Evolutionary conservation across 2,113 vertebrate species (phyloP).

Genomic region (Ochotona curzoniae): DNA sequence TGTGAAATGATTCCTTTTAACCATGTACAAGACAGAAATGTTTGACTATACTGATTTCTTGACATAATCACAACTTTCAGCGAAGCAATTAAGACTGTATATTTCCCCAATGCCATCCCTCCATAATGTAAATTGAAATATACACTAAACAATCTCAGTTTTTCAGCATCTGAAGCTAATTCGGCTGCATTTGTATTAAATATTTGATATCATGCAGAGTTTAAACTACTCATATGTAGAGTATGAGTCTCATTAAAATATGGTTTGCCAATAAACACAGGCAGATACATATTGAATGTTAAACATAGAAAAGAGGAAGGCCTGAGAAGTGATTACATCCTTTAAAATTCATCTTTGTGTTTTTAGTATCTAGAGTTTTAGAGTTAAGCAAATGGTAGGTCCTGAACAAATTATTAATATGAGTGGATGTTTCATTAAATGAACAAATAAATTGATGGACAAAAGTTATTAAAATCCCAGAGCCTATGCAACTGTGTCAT

Average conservation of each 20-base stretch:
- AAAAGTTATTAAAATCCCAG: too few species aligned
- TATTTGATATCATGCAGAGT: slow-evolving; percentile 55
- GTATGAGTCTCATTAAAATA: slow-evolving; percentile 53
- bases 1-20: slow-evolving; percentile 83
- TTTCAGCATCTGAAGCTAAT: slow-evolving; percentile 74
- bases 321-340: not conserved
- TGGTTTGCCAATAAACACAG: slow-evolving; percentile 35
- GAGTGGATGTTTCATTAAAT: not conserved
- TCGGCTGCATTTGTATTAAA: slow-evolving; percentile 79
- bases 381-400: not conserved
- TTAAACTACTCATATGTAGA: slow-evolving; percentile 12
- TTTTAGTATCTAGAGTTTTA: not conserved
- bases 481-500: too few species aligned
- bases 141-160: slow-evolving; percentile 83
- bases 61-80: slow-evolving; percentile 82
- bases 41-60: slow-evolving; percentile 84
- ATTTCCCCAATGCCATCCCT: slow-evolving; percentile 81
- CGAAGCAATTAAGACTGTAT: slow-evolving; percentile 81
- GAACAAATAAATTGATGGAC: slow-evolving; percentile 7
- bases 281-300: not conserved
- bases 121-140: slow-evolving; percentile 83
- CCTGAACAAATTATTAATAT: not conserved
- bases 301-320: not conserved
- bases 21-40: slow-evolving; percentile 74
- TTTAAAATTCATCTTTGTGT: not conserved